Percentiles rank a stretch among this genome's conserved stretches.
Evolutionary conservation across 1,140 invertebrate species (phyloP).

Genomic region (Apis cerana): DNA sequence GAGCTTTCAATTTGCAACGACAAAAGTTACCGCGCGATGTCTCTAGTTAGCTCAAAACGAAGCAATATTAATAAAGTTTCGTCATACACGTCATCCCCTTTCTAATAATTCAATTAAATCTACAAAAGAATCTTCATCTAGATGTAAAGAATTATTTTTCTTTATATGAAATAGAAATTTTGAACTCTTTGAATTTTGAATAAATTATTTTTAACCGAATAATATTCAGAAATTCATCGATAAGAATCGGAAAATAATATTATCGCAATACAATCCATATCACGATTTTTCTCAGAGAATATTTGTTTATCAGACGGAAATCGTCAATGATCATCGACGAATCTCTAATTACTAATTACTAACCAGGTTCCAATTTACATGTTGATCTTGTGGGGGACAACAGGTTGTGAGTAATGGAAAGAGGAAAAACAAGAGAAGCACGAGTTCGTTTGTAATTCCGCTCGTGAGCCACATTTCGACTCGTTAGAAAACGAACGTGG

Average conservation of each 20-base stretch:
- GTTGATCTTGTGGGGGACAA: constrained; percentile 19
- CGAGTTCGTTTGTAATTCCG: background rate
- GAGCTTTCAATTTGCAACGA: no score
- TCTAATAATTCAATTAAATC: no score
- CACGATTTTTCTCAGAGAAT: background rate
- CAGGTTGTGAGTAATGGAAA: constrained; percentile 9
- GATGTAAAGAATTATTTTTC: no score
- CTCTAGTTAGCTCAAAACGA: no score
- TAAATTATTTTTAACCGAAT: no score
- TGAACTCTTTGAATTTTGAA: no score
- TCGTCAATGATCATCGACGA: background rate
- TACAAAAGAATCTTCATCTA: no score
- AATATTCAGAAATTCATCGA: background rate
- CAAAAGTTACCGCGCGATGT: no score
- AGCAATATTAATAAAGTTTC: no score
- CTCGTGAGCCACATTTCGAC: background rate
- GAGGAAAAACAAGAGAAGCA: background rate
- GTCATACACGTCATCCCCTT: no score
- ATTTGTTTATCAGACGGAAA: background rate
- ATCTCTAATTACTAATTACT: constrained; percentile 19
- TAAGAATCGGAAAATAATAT: background rate
- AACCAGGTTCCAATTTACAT: background rate
- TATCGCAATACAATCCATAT: background rate
- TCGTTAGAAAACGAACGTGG: constrained; percentile 49
- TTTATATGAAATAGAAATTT: no score